Conservation (phyloP, 37 sponge, comb jelly and placozoan genomes). For the Petrosia ficiformis region DNA sequence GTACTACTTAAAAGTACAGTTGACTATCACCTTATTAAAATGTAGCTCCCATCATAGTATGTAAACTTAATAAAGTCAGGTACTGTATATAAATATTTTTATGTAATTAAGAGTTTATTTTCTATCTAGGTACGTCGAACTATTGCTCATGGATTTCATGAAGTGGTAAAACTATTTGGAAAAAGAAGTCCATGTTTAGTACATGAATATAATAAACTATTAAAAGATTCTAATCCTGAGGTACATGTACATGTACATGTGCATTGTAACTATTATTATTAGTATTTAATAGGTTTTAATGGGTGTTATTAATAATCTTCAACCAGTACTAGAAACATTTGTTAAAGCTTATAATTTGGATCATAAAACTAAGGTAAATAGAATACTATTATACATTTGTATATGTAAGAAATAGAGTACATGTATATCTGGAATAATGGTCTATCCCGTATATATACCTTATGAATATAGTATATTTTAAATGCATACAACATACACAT, state of each 20-base stretch:
- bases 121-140: slow-evolving; percentile 5
- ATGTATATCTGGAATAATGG: no score
- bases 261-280: no score
- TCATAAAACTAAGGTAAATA: slow-evolving; percentile 41
- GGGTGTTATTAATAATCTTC: slow-evolving; percentile 14
- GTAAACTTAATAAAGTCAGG: no score
- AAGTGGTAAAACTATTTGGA: slow-evolving; percentile 40
- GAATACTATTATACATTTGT: no score
- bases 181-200: slow-evolving; percentile 3
- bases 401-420: no score
- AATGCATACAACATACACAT: no score
- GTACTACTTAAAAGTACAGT: no score
- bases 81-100: no score
- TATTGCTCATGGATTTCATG: slow-evolving; percentile 59
- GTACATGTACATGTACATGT: slow-evolving; percentile 24
- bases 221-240: slow-evolving; percentile 41
- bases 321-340: slow-evolving; percentile 13
- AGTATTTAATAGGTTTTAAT: slow-evolving; percentile 19
- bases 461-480: no score
- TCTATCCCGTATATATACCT: no score
- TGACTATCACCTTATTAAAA: no score
- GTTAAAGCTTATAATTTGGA: slow-evolving; percentile 22
- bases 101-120: not conserved
- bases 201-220: slow-evolving; percentile 28
- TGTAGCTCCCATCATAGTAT: no score